Percentiles rank a stretch among this genome's conserved stretches.
phyloP scores from a whole-genome alignment of 2,797 vertebrate species.

The Gymnopithys bicolor region DNA sequence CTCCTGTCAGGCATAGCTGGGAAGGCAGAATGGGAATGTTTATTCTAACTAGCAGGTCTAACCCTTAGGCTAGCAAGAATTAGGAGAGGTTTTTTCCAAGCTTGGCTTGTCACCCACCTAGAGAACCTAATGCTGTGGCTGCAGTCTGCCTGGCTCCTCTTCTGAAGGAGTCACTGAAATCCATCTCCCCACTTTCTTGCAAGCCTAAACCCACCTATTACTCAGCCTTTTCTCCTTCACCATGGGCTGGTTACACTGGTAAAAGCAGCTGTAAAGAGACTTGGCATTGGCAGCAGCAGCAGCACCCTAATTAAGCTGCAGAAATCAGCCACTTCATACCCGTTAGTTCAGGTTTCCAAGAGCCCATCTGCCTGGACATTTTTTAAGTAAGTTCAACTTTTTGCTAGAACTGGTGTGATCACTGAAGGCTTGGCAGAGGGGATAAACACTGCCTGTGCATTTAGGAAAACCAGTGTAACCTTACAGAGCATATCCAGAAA shows the following conservation, averaged over 20 bases:
- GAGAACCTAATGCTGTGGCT: neutral
- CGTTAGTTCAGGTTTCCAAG: neutral
- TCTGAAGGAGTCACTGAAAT: neutral
- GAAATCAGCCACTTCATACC: neutral
- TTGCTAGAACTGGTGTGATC: neutral
- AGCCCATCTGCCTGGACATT: neutral
- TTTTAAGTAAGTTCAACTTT: neutral
- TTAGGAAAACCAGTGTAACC: neutral
- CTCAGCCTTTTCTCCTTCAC: neutral
- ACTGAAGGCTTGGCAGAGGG: neutral
- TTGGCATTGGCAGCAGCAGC: neutral
- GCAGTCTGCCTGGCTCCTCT: rapidly evolving
- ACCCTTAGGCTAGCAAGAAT: neutral
- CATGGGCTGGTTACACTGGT: neutral
- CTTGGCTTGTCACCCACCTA: neutral
- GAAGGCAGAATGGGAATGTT: neutral
- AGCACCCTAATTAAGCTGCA: neutral
- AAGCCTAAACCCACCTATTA: neutral
- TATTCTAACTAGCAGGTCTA: neutral
- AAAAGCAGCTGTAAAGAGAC: neutral
- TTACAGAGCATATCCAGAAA: neutral
- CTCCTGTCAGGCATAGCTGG: neutral
- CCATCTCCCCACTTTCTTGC: neutral
- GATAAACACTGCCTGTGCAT: rapidly evolving
- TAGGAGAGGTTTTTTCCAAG: neutral